Conservation (phyloP, 64 coral and sea anemone species). For the Porites australiensis region DNA sequence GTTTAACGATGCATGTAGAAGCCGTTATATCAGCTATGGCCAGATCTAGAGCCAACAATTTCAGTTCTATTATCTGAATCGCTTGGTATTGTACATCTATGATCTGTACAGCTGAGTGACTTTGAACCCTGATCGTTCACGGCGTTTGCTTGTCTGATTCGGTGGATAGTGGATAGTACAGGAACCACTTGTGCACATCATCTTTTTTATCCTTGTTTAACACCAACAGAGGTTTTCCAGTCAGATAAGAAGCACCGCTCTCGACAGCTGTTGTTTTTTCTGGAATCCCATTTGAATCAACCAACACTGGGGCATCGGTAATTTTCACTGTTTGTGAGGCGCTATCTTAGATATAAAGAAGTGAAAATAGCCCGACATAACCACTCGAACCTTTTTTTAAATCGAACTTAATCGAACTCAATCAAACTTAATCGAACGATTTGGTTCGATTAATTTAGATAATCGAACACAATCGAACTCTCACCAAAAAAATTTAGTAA, state of each 20-base stretch:
- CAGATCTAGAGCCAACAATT: no score
- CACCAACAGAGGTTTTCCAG: conserved; percentile 40
- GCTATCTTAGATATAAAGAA: background rate
- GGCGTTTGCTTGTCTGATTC: conserved; percentile 24
- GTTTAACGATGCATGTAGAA: no score
- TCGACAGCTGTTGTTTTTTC: conserved; percentile 49
- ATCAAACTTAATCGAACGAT: no score
- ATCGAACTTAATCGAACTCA: no score
- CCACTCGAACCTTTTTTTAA: no score
- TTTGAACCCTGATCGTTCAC: background rate
- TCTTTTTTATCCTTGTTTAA: conserved; percentile 3
- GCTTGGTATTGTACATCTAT: no score
- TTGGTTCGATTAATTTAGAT: no score
- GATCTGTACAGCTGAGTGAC: no score
- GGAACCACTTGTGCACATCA: conserved; percentile 38
- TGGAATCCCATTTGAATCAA: conserved; percentile 29
- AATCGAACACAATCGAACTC: no score
- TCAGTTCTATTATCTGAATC: no score
- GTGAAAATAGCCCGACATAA: background rate
- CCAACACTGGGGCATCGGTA: background rate
- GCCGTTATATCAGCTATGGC: no score
- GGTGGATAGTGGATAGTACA: conserved; percentile 29
- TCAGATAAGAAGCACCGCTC: conserved; percentile 20
- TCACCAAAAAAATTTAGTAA: no score
- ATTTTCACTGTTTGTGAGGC: conserved; percentile 3